Evolutionary conservation across 1,140 invertebrate genomes (phyloP), one percentile per base, ranked within the genome.

Genomic region (Copidosoma floridanum): DNA sequence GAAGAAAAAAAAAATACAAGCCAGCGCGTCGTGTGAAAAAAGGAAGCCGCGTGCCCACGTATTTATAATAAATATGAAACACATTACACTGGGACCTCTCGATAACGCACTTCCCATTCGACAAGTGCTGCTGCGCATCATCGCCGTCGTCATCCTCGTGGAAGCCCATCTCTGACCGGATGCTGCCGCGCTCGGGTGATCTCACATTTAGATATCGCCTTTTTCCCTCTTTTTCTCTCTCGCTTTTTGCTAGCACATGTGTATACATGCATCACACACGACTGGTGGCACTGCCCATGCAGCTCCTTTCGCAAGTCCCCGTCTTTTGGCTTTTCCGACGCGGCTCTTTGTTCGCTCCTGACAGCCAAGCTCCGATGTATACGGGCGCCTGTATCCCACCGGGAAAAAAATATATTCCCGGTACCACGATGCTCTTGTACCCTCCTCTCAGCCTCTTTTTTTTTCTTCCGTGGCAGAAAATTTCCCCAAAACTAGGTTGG

Each of bases 51-150:
- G 63, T 65, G 69, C 35, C 57, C 61, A n/a, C n/a, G n/a, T n/a
- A n/a, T n/a, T n/a, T n/a, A n/a, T n/a, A n/a, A n/a, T n/a, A n/a
- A n/a, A n/a, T n/a, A n/a, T n/a, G n/a, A n/a, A n/a, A n/a, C n/a
- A n/a, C n/a, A n/a, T n/a, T n/a, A n/a, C n/a, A n/a, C n/a, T n/a
- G n/a, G 16, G 12, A 10, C 3, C 18, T 50, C 53, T 59, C 67
- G 75, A 77, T 77, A 77, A 75, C 66, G 68, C 68, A 77, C 72
- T 77, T 77, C 73, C 75, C 74, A 75, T 75, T 76, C n/a, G 69
- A 73, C 73, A 69, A 71, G 50, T 71, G 46, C 57, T 56, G 6
- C 37, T n/a, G n/a, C 41, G 38, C 40, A 16, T 55, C 55, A 57
- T 57, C 21, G 35, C 64, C 35, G 40, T 56, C 54, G 53, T 44